Evolutionary conservation across 2,113 vertebrate species (phyloP), one percentile per base, ranked within the genome.

Genomic region (Pseudopodoces humilis): DNA sequence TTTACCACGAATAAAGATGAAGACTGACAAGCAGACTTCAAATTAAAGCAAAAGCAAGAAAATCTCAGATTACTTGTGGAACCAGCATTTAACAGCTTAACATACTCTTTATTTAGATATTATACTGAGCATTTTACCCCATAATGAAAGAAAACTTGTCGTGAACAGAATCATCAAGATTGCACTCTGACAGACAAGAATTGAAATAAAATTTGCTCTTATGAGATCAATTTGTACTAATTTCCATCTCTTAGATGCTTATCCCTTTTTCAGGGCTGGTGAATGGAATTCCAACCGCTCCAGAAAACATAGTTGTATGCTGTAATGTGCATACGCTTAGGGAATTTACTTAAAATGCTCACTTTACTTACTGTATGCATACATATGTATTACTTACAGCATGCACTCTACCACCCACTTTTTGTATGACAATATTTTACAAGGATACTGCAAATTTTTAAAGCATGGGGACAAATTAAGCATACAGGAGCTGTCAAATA

Each of bases 21-120:
- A 93, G 75, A 74, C 71, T 88, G 71, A 95, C 84, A 86, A 77
- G 79, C 86, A 96, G 92, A 74, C 47, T 96, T 96, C 88, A 96
- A 95, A 91, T 79, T 65, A 76, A 86, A 89, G 88, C 47, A 85
- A 39, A 92, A 92, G 58, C 77, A 88, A 92, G 76, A 91, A 93
- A 92, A 70, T 58, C 46, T 68, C 47, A 68, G 87, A 95, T 95
- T 89, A 79, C 47, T 94, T 56, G 14, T 11, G 15, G 80, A 95
- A 97, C 28, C 52, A 86, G 67, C 69, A 58, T 88, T 95, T 94
- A 95, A 87, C 60, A 92, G 53, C 68, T 95, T 94, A 89, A 88
- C 58, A 67, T 78, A 60, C 31, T 81, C 86, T 90, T 94, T 92
- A 92, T 94, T 96, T 94, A 92, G 91, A 50, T 88, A 92, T 75